Conservation (phyloP, 1,140 invertebrate species). For the Hylyphantes graminicola region DNA sequence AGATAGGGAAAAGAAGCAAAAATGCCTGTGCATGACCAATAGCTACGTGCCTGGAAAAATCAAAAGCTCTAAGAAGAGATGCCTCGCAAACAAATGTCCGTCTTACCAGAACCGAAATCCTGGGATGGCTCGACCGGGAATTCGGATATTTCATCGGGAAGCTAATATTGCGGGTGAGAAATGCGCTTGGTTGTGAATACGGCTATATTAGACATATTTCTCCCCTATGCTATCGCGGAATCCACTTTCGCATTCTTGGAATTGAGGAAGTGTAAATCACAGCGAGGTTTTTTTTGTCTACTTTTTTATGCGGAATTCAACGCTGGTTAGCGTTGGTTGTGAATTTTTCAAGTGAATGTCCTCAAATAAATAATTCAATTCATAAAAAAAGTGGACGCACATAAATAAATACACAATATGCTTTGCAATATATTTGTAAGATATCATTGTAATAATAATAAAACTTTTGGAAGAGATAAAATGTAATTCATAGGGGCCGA, state of each 20-base stretch:
- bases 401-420: no score
- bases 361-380: no score
- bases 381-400: no score
- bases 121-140: conserved; percentile 31
- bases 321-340: no score
- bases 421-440: no score
- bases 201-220: conserved; percentile 41
- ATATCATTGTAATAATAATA: no score
- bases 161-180: conserved; percentile 34
- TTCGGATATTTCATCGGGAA: conserved; percentile 50
- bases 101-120: conserved; percentile 28
- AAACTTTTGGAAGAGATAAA: no score
- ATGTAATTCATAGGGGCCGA: no score
- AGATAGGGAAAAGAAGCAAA: background rate
- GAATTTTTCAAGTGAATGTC: no score
- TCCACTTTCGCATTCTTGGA: conserved; percentile 26
- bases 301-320: no score
- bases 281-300: background rate
- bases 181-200: conserved; percentile 4
- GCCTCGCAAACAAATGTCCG: conserved; percentile 45
- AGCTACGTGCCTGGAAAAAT: conserved; percentile 42
- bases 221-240: conserved; percentile 3
- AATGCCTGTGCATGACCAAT: conserved; percentile 44
- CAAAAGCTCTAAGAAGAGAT: background rate
- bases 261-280: conserved; percentile 39